Evolutionary conservation across 2,797 vertebrate genomes (phyloP).

Genomic region (Ctenosaura bakeri): DNA sequence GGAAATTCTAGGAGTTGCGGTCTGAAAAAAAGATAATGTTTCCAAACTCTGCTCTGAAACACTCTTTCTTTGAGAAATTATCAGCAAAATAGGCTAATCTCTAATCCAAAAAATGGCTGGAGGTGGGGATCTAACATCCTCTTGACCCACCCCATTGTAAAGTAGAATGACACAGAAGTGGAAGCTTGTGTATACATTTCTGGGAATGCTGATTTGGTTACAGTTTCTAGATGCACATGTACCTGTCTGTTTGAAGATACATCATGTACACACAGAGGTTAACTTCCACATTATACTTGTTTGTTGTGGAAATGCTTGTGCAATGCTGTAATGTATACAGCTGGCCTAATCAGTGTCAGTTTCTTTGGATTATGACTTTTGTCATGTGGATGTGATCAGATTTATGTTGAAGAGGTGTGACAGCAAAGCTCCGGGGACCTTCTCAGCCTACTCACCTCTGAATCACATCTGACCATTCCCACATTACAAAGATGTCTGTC

Average conservation of each 20-base stretch:
- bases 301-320: conserved; percentile 25
- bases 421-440: conserved; percentile 34
- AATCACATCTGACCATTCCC: conserved; percentile 9
- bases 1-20: too few relatives aligned
- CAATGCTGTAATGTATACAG: background rate
- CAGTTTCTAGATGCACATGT: background rate
- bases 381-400: conserved; percentile 50
- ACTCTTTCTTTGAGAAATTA: background rate
- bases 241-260: background rate
- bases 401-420: conserved; percentile 16
- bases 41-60: background rate
- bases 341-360: conserved; percentile 7
- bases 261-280: background rate
- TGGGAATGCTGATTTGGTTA: background rate
- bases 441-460: conserved; percentile 25
- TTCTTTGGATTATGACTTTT: conserved; percentile 43
- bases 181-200: background rate
- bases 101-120: background rate
- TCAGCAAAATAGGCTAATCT: background rate
- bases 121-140: too few relatives aligned
- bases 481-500: conserved; percentile 34
- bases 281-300: background rate
- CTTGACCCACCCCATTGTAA: background rate
- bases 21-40: background rate
- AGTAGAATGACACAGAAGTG: background rate